Percentiles rank a stretch among this genome's conserved stretches.
phyloP scores from a whole-genome alignment of 2,113 vertebrate species.

The Dasyornis broadbenti region DNA sequence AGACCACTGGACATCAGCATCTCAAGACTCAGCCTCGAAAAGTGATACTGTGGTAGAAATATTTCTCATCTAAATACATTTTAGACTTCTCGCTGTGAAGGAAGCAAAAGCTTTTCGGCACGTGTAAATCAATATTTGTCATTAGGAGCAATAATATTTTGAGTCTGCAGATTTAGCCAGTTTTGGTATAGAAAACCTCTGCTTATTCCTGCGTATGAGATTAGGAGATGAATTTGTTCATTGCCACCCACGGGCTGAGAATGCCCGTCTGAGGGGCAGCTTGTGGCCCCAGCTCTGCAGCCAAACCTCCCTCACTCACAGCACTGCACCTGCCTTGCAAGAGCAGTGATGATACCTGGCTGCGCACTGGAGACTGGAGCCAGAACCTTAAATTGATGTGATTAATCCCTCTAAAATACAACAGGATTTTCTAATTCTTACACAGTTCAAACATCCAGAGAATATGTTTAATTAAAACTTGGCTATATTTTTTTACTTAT shows the following conservation, averaged over 20 bases:
- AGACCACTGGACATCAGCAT: not conserved
- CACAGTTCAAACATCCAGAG: constrained; percentile 60
- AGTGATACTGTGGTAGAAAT: not conserved
- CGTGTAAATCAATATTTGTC: not conserved
- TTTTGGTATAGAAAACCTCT: not conserved
- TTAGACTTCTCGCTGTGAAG: not conserved
- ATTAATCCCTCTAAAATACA: constrained; percentile 20
- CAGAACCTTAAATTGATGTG: not conserved
- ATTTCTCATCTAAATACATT: not conserved
- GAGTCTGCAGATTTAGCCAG: not conserved
- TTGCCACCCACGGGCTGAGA: not conserved
- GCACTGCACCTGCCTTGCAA: not conserved
- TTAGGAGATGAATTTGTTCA: not conserved
- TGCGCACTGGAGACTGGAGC: not conserved
- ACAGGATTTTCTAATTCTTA: constrained; percentile 10
- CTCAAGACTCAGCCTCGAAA: not conserved
- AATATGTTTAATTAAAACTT: constrained; percentile 75
- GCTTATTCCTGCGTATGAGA: not conserved
- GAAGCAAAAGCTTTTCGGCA: not conserved
- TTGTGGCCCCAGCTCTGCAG: not conserved
- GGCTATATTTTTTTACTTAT: constrained; percentile 49
- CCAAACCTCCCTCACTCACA: not conserved
- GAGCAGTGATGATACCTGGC: not conserved
- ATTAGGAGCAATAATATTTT: not conserved
- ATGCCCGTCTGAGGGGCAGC: not conserved